These are phyloP conservation scores for Morbakka virulenta DNA, from an alignment of 30 jellyfish, hydroid and myxozoan species.

Conservation along the genomic window DNA sequence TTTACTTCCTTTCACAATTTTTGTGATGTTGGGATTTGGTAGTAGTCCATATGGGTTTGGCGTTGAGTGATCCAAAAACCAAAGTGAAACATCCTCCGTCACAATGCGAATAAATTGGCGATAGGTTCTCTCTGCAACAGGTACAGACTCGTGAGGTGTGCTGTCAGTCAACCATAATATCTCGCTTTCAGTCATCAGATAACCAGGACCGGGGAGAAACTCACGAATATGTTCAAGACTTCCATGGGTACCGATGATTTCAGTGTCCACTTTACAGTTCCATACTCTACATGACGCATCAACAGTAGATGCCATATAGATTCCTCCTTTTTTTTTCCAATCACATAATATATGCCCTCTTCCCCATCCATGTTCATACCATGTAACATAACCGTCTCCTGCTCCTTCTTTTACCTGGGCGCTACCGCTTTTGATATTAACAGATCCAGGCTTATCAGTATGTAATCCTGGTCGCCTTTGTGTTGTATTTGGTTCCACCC, in stretches of 20 bases:
- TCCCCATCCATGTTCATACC: neutral
- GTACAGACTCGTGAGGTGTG: conserved; percentile 81
- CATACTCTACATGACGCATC: conserved; percentile 52
- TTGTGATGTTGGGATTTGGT: conserved; percentile 63
- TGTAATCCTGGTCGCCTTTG: conserved; percentile 83
- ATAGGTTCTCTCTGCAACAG: conserved; percentile 21
- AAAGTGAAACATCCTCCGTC: conserved; percentile 69
- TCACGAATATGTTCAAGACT: conserved; percentile 65
- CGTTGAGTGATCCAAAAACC: conserved; percentile 85
- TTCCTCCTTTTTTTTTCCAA: conserved; percentile 69
- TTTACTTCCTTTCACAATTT: conserved; percentile 66
- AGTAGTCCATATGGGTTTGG: conserved; percentile 71
- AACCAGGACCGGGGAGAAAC: conserved; percentile 54
- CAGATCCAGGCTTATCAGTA: conserved; percentile 68
- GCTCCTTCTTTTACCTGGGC: neutral
- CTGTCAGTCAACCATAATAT: conserved; percentile 77
- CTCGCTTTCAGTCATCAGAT: too few relatives aligned
- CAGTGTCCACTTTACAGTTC: conserved; percentile 52
- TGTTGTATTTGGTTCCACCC: conserved; percentile 27
- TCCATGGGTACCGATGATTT: conserved; percentile 54
- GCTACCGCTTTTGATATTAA: conserved; percentile 7
- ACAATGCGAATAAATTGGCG: conserved; percentile 70
- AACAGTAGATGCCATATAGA: conserved; percentile 79
- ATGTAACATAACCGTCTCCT: neutral
- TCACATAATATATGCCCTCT: too few relatives aligned